Base-by-base conservation (phyloP, 2,113 vertebrate genomes). In the Odocoileus hemionus region DNA sequence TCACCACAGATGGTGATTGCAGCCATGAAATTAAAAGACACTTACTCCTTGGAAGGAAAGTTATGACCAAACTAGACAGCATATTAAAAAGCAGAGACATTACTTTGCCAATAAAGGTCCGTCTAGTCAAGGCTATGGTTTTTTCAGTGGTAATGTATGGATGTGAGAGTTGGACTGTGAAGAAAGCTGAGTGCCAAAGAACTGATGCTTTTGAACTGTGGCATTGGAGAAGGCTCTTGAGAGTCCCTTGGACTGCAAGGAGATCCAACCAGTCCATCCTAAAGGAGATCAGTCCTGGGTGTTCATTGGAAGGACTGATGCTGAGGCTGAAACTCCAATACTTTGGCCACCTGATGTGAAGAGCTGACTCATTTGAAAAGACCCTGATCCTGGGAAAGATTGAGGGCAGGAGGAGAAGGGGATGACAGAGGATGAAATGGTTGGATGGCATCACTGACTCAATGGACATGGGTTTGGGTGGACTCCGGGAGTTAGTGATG, bases 381-480 rank as follows among this genome's bases (percentile, higher is more conserved):
- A 64, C 15, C 30, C 3, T n/a, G 3, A 64, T 64, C 15, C 33
- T 64, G 30, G 30, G 15, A 64, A n/a, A n/a, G 30, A 64, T n/a
- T 64, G 61, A n/a, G 61, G 61, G 15, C 61, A 64, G 61, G 61
- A 30, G 28, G 28, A 64, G 61, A 64, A 64, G 61, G 30, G 30
- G 30, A n/a, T 0, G 0, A 17, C 30, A n/a, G 30, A n/a, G 30
- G 15, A n/a, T 64, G 30, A n/a, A 15, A 64, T 15, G 7, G 15
- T 17, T n/a, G 61, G 61, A 64, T 64, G 15, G 30, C 30, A 64
- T 64, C 30, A 17, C 30, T 0, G 16, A 64, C 61, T n/a, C 61
- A 9, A 9, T n/a, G 30, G 30, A 64, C 30, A n/a, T 64, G 61
- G 15, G 30, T n/a, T n/a, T 64, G 61, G 3, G 30, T 64, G 30